Conservation (phyloP, 2,888 invertebrate species). For the Herminia tarsipennalis region DNA sequence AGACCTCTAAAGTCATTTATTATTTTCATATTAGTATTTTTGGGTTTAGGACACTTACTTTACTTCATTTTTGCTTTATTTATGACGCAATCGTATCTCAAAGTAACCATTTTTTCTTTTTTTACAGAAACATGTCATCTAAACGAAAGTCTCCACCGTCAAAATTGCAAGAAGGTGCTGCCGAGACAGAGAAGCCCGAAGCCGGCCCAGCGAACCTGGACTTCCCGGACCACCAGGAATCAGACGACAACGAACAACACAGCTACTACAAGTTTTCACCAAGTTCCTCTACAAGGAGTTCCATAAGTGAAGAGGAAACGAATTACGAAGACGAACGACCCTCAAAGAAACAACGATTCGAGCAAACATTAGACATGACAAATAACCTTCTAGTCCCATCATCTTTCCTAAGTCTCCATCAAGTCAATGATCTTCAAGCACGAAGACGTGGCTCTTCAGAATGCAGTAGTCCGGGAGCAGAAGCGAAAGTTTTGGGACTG, state of each 20-base stretch:
- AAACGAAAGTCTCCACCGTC: constrained; percentile 98
- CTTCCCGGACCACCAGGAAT: constrained; percentile 74
- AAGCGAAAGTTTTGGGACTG: constrained; percentile 87
- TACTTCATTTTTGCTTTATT: background rate
- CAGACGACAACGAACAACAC: constrained; percentile 72
- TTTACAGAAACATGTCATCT: constrained; percentile 97
- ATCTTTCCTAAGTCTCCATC: constrained; percentile 84
- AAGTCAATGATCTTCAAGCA: constrained; percentile 81
- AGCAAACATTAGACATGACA: constrained; percentile 86
- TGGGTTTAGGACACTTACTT: too few relatives aligned
- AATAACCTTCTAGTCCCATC: constrained; percentile 85
- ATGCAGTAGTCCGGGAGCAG: constrained; percentile 90
- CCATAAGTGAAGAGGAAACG: constrained; percentile 86
- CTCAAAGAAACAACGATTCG: constrained; percentile 87
- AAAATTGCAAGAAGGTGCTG: constrained; percentile 93
- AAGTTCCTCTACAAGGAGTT: constrained; percentile 76
- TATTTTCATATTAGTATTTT: too few relatives aligned
- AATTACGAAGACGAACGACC: constrained; percentile 87
- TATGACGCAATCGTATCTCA: too few relatives aligned
- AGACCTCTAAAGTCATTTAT: too few relatives aligned
- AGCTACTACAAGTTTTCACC: constrained; percentile 81
- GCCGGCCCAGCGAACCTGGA: constrained; percentile 84
- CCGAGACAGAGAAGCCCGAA: constrained; percentile 77
- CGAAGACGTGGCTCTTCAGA: constrained; percentile 87
- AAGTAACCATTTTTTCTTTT: constrained; percentile 55